Evolutionary conservation across 2,113 vertebrate species (phyloP), one percentile per base, ranked within the genome.

Genomic region (Nesospiza acunhae): DNA sequence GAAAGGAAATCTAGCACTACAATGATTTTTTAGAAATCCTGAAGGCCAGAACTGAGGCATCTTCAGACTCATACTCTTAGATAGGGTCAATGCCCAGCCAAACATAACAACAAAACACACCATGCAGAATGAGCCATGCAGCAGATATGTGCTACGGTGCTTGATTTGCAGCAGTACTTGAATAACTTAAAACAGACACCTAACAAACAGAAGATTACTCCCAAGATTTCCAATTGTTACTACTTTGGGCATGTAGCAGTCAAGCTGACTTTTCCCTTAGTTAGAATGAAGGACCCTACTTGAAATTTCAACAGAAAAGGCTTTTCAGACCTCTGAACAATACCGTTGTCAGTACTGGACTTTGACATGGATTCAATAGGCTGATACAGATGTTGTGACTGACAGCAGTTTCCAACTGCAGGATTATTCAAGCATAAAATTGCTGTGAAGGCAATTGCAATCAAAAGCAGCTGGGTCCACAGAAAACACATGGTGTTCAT

Each of bases 371-470:
- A 56, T 87, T 86, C 62, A 82, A 52, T 39, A 68, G 47, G 62
- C 37, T 85, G 79, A 86, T 78, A 70, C 68, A 93, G 77, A 90
- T 89, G 91, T 89, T 92, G 68, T 70, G 58, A 93, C 52, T 91
- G 89, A 95, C 87, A 95, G 91, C 33, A 72, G 55, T 68, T 96
- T 84, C 91, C 50, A 92, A 79, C 68, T 82, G 58, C 46, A 84
- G 69, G 72, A 78, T 73, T 88, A 87, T 75, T 93, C 76, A 79
- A 88, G 91, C 85, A 79, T 75, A 89, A 95, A 94, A 97, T 73
- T 88, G 85, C 77, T 84, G 88, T 73, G 82, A 97, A 88, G 92
- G 93, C 79, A 95, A 91, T 91, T 4, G 4, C 64, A 94, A 91
- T 87, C 80, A 76, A 85, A 94, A 89, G 89, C 95, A 96, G 76